Evolutionary conservation across 2,888 invertebrate genomes (phyloP), one percentile per base, ranked within the genome.

Genomic region (Scaptomyza tumidula): DNA sequence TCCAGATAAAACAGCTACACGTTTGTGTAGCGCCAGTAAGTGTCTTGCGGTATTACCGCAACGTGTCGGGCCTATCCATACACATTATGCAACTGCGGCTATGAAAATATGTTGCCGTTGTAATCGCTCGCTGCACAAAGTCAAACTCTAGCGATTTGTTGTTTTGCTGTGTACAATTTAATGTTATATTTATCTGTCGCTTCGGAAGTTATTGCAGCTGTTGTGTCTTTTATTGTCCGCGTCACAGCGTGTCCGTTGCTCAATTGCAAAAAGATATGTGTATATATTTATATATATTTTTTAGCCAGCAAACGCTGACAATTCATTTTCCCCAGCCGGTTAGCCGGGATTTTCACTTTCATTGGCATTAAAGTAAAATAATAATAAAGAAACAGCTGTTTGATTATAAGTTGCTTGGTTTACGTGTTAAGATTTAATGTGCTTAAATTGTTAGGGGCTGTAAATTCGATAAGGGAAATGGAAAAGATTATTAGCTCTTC

Each of bases 331-430:
- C 63, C 60, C 71, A 75, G 75, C 75, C 75, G 75, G 75, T 75
- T 75, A 55, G 63, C 71, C 24, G 77, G 66, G 59, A 79, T 81
- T 87, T 87, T 86, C 86, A 85, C 86, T 88, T 87, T 87, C 76
- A 43, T 75, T 69, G 64, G 58, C 64, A 61, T 44, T 41, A 39
- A 16, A 24, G 13, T 37, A n/a, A 31, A 39, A 53, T 48, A 53
- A 66, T 69, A 65, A 65, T 56, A 55, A 19, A 19, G 55, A 71
- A 75, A 72, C 75, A 75, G 64, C 75, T 75, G 75, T 56, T 69
- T 44, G 52, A 64, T 33, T 55, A 60, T 46, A 62, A 56, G 46
- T 45, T 63, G 29, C 29, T 53, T 57, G 10, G 10, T 13, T 49
- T 31, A 7, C 24, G 14, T 41, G 13, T 31, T 43, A 1, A 3